These are phyloP conservation scores for Valencia hispanica DNA, from an alignment of 2,797 vertebrate genomes.

Conservation along the genomic window DNA sequence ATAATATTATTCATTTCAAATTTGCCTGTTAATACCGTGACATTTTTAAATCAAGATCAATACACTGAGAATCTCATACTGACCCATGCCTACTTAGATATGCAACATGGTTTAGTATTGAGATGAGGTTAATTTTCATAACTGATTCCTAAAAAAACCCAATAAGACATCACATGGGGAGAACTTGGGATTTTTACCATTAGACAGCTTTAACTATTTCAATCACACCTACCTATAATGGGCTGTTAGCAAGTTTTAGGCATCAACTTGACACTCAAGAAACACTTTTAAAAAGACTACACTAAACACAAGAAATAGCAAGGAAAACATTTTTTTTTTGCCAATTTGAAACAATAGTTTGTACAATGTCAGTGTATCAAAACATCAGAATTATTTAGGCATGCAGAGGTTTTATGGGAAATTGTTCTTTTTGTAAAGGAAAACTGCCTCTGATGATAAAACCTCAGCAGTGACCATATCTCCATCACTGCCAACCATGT, in stretches of 20 bases:
- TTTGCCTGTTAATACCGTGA: not conserved
- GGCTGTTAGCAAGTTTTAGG: not conserved
- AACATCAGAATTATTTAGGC: not conserved
- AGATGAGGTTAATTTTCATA: not conserved
- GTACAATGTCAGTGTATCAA: not conserved
- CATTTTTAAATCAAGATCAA: not conserved
- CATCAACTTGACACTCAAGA: not conserved
- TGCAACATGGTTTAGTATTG: not conserved
- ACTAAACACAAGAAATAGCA: not conserved
- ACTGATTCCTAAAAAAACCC: not conserved
- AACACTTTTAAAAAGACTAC: not conserved
- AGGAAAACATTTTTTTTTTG: not conserved
- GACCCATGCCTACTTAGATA: not conserved
- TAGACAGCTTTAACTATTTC: not conserved
- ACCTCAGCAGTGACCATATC: slow-evolving; percentile 12
- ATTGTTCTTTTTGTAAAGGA: not conserved
- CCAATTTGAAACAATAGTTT: not conserved
- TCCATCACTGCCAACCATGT: slow-evolving; percentile 12
- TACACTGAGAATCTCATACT: not conserved
- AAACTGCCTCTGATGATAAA: not conserved
- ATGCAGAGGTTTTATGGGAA: not conserved
- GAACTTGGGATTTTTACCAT: not conserved
- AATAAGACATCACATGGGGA: not conserved
- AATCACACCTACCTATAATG: not conserved
- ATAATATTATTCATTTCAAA: not conserved